Conservation (phyloP, 1,140 invertebrate species). For the Aethina tumida region DNA sequence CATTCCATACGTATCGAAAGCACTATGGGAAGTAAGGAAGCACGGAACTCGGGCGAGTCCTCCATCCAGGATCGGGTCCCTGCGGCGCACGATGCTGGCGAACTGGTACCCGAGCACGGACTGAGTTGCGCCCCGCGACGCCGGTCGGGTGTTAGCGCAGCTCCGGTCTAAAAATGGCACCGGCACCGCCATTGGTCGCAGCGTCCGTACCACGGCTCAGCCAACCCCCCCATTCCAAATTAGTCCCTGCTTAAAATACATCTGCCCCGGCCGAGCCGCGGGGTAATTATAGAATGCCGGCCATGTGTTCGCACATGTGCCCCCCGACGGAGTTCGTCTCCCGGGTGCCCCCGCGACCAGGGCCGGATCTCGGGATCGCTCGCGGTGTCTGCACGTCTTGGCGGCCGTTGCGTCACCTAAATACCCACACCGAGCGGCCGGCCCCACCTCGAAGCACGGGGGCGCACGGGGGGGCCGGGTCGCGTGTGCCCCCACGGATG, state of each 20-base stretch:
- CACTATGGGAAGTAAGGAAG: constrained; percentile 95
- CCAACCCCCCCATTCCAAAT: constrained; percentile 53
- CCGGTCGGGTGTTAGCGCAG: constrained; percentile 12
- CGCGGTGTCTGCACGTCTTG: constrained; percentile 4
- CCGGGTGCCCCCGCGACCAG: constrained; percentile 6
- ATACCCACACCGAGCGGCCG: no score
- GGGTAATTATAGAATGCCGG: constrained; percentile 21
- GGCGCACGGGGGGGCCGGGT: no score
- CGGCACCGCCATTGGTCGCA: constrained; percentile 33
- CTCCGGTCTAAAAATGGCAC: constrained; percentile 47
- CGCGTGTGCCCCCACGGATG: no score
- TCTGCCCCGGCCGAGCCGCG: constrained; percentile 29
- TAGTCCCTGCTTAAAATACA: constrained; percentile 74
- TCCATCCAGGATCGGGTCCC: constrained; percentile 1
- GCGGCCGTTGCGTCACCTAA: background rate
- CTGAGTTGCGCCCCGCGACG: background rate
- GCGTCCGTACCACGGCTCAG: constrained; percentile 18
- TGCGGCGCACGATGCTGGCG: background rate
- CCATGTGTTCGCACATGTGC: constrained; percentile 31
- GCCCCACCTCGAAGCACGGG: no score
- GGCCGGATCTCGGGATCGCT: no score
- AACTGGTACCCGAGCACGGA: background rate
- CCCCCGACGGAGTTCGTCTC: no score
- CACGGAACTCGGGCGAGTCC: constrained; percentile 68
- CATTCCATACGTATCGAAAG: constrained; percentile 82